These are phyloP conservation scores for Callaeas wilsoni DNA, from an alignment of 2,113 vertebrate species.

Conservation along the genomic window DNA sequence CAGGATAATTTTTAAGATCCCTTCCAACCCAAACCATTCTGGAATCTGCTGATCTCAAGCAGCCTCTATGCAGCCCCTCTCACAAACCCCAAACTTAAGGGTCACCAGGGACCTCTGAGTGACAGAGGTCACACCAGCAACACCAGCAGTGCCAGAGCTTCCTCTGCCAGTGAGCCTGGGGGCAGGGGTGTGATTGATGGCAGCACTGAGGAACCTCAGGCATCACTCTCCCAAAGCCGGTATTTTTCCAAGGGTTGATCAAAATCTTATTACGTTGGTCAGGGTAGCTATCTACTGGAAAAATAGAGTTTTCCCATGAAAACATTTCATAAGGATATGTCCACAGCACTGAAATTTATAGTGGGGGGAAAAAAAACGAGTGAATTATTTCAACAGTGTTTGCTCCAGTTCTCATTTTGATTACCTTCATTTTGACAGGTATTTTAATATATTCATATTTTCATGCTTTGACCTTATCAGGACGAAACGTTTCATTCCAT, in stretches of 20 bases:
- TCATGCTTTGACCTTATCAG: slow-evolving; percentile 64
- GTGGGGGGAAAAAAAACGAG: fast-evolving
- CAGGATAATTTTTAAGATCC: background rate
- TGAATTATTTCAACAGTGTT: slow-evolving; percentile 48
- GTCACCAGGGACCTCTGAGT: background rate
- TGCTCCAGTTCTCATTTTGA: slow-evolving; percentile 61
- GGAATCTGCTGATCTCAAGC: background rate
- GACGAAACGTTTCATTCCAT: slow-evolving; percentile 59
- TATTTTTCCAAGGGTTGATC: slow-evolving; percentile 6
- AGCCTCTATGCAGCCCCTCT: background rate
- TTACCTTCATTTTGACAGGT: slow-evolving; percentile 65
- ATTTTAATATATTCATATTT: slow-evolving; percentile 65
- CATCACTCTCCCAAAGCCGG: background rate
- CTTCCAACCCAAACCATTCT: background rate
- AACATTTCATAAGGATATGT: slow-evolving; percentile 29
- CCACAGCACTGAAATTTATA: slow-evolving; percentile 16
- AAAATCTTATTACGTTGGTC: slow-evolving; percentile 15
- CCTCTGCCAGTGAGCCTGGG: background rate
- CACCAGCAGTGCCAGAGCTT: background rate
- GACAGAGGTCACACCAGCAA: background rate
- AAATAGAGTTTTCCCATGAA: slow-evolving; percentile 48
- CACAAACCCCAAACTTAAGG: background rate
- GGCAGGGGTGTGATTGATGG: background rate
- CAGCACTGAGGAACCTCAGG: background rate
- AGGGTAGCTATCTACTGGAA: slow-evolving; percentile 9